These are phyloP conservation scores for Sinosuthora webbiana DNA, from an alignment of 2,113 vertebrate species.

Conservation along the genomic window DNA sequence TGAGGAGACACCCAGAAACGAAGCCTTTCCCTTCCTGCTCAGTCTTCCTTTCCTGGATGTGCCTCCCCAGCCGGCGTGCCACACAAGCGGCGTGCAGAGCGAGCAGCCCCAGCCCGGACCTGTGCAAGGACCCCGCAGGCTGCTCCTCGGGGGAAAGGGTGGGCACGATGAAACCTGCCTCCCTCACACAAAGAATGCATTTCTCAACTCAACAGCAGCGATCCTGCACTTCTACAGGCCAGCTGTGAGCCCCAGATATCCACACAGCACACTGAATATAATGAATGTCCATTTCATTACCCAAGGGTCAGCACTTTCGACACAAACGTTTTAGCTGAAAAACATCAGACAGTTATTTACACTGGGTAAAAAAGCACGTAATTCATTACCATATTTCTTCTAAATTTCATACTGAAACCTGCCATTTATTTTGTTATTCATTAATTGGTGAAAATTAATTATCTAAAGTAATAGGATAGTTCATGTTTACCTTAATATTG, in stretches of 20 bases:
- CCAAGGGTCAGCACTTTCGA: not conserved
- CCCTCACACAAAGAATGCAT: not conserved
- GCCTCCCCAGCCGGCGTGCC: not conserved
- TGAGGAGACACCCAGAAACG: not conserved
- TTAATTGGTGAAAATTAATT: not conserved
- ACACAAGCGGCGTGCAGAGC: not conserved
- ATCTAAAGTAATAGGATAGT: not conserved
- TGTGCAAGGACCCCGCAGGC: not conserved
- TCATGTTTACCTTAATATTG: not conserved
- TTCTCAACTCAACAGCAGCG: not conserved
- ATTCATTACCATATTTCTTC: not conserved
- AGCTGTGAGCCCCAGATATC: not conserved
- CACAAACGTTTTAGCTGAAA: not conserved
- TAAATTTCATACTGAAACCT: not conserved
- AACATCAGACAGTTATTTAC: not conserved
- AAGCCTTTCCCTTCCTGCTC: not conserved
- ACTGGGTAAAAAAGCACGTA: not conserved
- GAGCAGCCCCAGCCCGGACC: not conserved
- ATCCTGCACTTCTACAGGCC: not conserved
- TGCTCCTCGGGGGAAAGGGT: not conserved
- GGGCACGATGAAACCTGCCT: not conserved
- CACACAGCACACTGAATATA: not conserved
- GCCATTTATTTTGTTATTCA: not conserved
- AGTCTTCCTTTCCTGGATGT: not conserved
- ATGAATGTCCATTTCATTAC: not conserved